phyloP scores from a whole-genome alignment of 2,888 invertebrate species.

The Standfussiana lucernea region DNA sequence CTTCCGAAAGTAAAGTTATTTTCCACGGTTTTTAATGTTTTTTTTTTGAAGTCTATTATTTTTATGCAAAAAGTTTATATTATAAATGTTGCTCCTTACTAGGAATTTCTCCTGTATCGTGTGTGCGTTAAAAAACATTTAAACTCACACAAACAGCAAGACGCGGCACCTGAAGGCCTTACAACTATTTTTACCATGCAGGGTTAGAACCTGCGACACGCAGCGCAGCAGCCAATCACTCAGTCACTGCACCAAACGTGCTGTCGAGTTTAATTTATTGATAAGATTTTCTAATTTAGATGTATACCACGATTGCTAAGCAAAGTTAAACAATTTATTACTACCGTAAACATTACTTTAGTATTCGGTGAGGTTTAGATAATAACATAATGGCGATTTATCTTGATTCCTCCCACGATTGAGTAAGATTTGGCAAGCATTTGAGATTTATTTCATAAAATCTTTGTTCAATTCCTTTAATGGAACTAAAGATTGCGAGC shows the following conservation, averaged over 20 bases:
- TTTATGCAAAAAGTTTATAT: too few relatives aligned
- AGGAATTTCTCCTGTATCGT: neutral
- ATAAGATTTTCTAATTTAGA: conserved; percentile 44
- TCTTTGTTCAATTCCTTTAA: conserved; percentile 28
- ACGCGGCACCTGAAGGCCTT: too few relatives aligned
- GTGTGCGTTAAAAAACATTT: neutral
- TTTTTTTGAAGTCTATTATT: too few relatives aligned
- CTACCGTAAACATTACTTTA: conserved; percentile 37
- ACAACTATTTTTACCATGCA: too few relatives aligned
- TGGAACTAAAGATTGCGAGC: neutral
- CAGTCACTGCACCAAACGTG: neutral
- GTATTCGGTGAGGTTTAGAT: conserved; percentile 33
- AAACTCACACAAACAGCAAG: too few relatives aligned
- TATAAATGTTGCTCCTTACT: neutral
- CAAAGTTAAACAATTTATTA: conserved; percentile 31
- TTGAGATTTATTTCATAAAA: conserved; percentile 43
- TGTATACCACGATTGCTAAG: conserved; percentile 27
- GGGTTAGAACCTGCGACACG: neutral
- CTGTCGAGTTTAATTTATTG: conserved; percentile 14
- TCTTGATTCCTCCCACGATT: conserved; percentile 45
- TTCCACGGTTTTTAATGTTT: too few relatives aligned
- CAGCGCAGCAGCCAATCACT: neutral
- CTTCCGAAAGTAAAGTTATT: too few relatives aligned
- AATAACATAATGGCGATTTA: conserved; percentile 40
- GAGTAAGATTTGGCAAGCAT: conserved; percentile 38